phyloP scores from a whole-genome alignment of 2,113 vertebrate species.

The Potamarius usumacintae region DNA sequence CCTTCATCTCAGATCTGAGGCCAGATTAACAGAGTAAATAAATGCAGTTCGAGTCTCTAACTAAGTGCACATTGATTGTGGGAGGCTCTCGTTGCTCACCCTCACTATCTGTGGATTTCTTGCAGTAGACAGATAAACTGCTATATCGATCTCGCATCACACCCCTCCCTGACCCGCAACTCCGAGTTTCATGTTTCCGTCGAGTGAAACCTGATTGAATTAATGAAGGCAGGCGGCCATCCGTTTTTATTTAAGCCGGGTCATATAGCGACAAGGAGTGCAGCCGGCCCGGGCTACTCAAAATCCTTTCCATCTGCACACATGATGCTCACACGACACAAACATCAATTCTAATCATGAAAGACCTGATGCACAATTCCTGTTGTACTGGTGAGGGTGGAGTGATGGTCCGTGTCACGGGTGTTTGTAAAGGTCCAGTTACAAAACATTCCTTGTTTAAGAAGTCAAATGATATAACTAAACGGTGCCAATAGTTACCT shows the following conservation, averaged over 20 bases:
- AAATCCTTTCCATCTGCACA: constrained; percentile 49
- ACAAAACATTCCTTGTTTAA: neutral
- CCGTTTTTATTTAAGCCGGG: constrained; percentile 53
- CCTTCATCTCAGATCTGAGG: constrained; percentile 13
- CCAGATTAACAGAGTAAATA: constrained; percentile 36
- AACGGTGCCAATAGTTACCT: neutral
- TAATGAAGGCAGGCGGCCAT: constrained; percentile 41
- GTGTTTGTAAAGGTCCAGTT: neutral
- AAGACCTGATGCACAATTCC: neutral
- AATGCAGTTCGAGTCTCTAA: constrained; percentile 32
- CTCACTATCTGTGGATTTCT: constrained; percentile 22
- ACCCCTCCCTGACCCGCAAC: constrained; percentile 16
- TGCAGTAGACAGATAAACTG: constrained; percentile 34
- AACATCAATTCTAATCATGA: constrained; percentile 27
- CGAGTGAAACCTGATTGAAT: constrained; percentile 47
- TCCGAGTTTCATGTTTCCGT: constrained; percentile 18
- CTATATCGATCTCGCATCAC: constrained; percentile 34
- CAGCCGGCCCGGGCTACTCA: constrained; percentile 5
- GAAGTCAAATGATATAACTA: neutral
- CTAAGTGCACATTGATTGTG: constrained; percentile 41
- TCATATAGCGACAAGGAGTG: neutral
- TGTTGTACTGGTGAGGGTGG: neutral
- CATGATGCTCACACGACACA: neutral
- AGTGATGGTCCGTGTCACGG: neutral
- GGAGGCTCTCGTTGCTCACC: constrained; percentile 10